These are phyloP conservation scores for Macroteleia sp. DNA, from an alignment of 2,888 invertebrate genomes.

Conservation along the genomic window DNA sequence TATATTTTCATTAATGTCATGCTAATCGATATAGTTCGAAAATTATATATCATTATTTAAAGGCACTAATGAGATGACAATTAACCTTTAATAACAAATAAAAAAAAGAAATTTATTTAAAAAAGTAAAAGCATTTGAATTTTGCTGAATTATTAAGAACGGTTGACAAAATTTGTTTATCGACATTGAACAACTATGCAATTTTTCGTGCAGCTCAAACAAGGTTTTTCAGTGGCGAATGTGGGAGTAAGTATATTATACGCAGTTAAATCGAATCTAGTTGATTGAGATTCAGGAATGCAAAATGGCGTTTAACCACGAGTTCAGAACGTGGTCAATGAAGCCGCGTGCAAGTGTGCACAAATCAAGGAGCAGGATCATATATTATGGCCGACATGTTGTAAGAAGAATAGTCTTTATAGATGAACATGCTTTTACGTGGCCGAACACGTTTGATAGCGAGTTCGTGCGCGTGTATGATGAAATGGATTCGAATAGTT, in stretches of 20 bases:
- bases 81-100: no score
- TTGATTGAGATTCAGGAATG: conserved; percentile 73
- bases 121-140: no score
- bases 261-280: conserved; percentile 61
- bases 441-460: conserved; percentile 43
- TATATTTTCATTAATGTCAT: no score
- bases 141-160: no score
- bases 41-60: no score
- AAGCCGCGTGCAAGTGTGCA: conserved; percentile 51
- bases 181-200: background rate
- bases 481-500: conserved; percentile 29
- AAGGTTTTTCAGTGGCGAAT: conserved; percentile 22
- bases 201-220: conserved; percentile 8
- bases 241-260: conserved; percentile 49
- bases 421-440: conserved; percentile 45
- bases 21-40: no score
- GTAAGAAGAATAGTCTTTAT: conserved; percentile 54
- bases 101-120: no score
- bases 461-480: conserved; percentile 30
- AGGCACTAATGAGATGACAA: no score
- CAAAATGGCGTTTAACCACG: conserved; percentile 60
- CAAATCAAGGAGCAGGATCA: conserved; percentile 62
- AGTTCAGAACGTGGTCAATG: conserved; percentile 50
- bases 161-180: no score
- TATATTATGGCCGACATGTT: conserved; percentile 54